Evolutionary conservation across 2,113 vertebrate species (phyloP), one percentile per base, ranked within the genome.

Genomic region (Rhinogobius similis): DNA sequence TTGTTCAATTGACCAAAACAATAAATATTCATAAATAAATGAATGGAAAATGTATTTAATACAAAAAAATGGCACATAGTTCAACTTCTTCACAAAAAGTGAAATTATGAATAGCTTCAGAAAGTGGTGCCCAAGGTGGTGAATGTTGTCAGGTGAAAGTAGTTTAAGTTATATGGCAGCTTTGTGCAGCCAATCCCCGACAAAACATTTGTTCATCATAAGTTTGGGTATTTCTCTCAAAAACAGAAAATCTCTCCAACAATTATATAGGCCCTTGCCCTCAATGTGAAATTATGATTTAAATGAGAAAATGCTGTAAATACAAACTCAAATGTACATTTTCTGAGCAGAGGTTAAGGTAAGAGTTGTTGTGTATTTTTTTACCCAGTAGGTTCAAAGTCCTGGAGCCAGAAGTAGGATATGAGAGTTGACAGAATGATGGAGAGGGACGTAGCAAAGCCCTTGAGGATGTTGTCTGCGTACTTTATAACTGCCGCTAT

Each of bases 401-500:
- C 97, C 89, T 99, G 95, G 26, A 98, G 93, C 96, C 93, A 96
- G 89, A 99, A 97, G 87, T 98, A 99, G 26, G 97, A 99, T 82
- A 99, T 99, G 41, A 98, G 43, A 2, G 97, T 98, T 68, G 97
- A 99, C 82, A 99, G 92, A 90, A 99, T 98, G 90, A 99, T 99
- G 78, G 97, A 99, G 59, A 99, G 94, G 39, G 97, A 99, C 2
- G 97, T 98, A 39, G 97, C 97, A 70, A 99, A 99, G 85, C 97
- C 97, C 88, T 99, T 99, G 85, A 99, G 94, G 89, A 99, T 99
- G 84, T 99, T 99, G 91, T 99, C 97, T 0, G 97, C 97, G 10
- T 99, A 99, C 89, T 99, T 99, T 92, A 99, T 99, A 86, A 99
- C 97, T 75, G 97, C 97, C 68, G 97, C 97, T 85, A 99, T 95